Conservation (phyloP, 2,797 vertebrate genomes). For the Crenuchus spilurus region DNA sequence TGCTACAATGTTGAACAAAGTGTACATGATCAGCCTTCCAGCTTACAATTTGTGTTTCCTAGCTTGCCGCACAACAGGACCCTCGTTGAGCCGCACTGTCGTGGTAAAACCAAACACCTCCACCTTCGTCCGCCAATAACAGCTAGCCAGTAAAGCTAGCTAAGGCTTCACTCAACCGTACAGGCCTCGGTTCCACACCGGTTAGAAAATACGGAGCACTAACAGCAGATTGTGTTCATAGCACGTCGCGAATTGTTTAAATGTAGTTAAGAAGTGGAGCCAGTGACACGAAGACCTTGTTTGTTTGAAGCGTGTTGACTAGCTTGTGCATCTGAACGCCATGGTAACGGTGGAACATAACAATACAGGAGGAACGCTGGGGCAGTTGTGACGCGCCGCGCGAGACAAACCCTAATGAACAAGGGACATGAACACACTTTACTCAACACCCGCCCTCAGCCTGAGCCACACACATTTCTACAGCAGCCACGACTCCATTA, state of each 20-base stretch:
- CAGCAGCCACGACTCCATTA: neutral
- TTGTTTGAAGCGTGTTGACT: neutral
- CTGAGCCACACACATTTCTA: neutral
- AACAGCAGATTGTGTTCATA: neutral
- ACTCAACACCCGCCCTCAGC: too few relatives aligned
- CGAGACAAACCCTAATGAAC: neutral
- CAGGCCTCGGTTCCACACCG: slow-evolving; percentile 73
- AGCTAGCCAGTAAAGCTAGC: slow-evolving; percentile 53
- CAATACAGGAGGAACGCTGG: slow-evolving; percentile 40
- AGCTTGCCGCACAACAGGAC: too few relatives aligned
- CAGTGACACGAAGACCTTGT: too few relatives aligned
- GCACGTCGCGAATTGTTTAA: too few relatives aligned
- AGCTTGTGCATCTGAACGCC: slow-evolving; percentile 50
- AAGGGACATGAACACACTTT: neutral
- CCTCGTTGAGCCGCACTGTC: neutral
- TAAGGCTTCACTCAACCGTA: slow-evolving; percentile 50
- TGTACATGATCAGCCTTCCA: neutral
- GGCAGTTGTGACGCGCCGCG: slow-evolving; percentile 16
- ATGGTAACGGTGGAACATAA: slow-evolving; percentile 67
- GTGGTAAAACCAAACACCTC: slow-evolving; percentile 36
- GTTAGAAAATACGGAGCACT: neutral
- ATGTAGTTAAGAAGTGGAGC: too few relatives aligned
- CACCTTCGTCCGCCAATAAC: slow-evolving; percentile 56
- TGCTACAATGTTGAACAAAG: neutral
- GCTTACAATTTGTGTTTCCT: too few relatives aligned